Evolutionary conservation across 2,888 invertebrate species (phyloP).

Genomic region (Volucella inflata): DNA sequence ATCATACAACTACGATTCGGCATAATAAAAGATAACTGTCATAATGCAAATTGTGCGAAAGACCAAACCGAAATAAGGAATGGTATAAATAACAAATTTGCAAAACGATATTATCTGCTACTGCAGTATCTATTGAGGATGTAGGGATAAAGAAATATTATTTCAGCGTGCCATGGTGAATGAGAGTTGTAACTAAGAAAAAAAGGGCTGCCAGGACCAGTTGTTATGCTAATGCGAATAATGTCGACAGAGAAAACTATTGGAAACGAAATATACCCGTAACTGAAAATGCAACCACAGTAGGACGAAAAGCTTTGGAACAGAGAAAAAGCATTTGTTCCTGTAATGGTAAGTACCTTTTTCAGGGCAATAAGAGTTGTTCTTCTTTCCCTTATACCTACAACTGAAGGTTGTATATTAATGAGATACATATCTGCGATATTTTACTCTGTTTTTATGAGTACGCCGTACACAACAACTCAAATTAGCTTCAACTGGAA

Average conservation of each 20-base stretch:
- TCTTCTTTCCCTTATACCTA: neutral
- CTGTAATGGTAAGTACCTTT: no score
- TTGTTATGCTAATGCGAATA: conserved; percentile 44
- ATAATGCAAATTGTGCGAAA: conserved; percentile 65
- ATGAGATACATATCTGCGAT: no score
- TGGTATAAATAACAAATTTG: conserved; percentile 46
- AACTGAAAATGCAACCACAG: conserved; percentile 25
- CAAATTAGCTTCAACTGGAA: no score
- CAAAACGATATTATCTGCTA: conserved; percentile 32
- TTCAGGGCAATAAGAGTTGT: neutral
- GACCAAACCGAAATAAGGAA: conserved; percentile 29
- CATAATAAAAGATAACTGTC: conserved; percentile 66
- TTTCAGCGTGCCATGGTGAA: conserved; percentile 10
- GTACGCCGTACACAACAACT: no score
- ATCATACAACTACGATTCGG: conserved; percentile 41
- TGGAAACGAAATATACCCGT: conserved; percentile 51
- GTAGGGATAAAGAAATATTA: conserved; percentile 16
- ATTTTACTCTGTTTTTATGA: no score
- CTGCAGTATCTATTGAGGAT: neutral
- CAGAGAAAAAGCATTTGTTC: neutral
- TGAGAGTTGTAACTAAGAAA: conserved; percentile 6
- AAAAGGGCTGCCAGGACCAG: neutral
- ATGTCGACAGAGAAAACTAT: conserved; percentile 51
- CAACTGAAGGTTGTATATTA: no score
- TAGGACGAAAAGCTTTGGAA: neutral